These are phyloP conservation scores for Chaetogeoica ovagalla DNA, from an alignment of 2,888 invertebrate genomes.

Conservation along the genomic window DNA sequence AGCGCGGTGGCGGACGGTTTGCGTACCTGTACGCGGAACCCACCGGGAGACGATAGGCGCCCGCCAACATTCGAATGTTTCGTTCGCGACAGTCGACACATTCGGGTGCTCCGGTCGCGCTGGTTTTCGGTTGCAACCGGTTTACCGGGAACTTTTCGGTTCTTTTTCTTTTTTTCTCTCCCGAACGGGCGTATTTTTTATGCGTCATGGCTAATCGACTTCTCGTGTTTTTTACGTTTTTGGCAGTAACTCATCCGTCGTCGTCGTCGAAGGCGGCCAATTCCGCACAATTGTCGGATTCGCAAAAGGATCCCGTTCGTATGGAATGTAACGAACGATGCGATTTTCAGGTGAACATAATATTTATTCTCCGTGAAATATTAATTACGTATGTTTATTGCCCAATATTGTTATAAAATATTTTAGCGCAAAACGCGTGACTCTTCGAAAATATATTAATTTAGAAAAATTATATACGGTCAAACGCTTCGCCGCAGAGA, in stretches of 20 bases:
- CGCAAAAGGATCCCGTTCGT: neutral
- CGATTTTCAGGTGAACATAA: constrained; percentile 27
- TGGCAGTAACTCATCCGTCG: neutral
- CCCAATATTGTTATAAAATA: too few relatives aligned
- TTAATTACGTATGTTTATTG: neutral
- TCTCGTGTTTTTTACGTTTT: neutral
- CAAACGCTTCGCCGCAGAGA: too few relatives aligned
- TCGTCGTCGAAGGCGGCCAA: neutral
- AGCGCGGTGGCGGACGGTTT: neutral
- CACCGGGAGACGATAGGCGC: neutral
- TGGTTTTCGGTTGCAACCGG: too few relatives aligned
- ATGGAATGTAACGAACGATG: constrained; percentile 32
- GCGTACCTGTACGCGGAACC: neutral
- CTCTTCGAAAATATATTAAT: too few relatives aligned
- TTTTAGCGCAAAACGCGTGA: too few relatives aligned
- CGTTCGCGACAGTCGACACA: neutral
- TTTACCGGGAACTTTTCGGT: neutral
- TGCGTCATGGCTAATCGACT: neutral
- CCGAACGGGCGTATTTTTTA: neutral
- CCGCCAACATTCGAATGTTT: constrained; percentile 25
- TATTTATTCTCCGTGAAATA: neutral
- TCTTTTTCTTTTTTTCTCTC: neutral
- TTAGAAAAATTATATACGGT: too few relatives aligned
- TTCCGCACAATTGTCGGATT: neutral
- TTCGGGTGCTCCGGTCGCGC: neutral